Evolutionary conservation across 30 jellyfish, hydroid and myxozoan species (phyloP), one percentile per base, ranked within the genome.

Genomic region (Catostylus mosaicus): DNA sequence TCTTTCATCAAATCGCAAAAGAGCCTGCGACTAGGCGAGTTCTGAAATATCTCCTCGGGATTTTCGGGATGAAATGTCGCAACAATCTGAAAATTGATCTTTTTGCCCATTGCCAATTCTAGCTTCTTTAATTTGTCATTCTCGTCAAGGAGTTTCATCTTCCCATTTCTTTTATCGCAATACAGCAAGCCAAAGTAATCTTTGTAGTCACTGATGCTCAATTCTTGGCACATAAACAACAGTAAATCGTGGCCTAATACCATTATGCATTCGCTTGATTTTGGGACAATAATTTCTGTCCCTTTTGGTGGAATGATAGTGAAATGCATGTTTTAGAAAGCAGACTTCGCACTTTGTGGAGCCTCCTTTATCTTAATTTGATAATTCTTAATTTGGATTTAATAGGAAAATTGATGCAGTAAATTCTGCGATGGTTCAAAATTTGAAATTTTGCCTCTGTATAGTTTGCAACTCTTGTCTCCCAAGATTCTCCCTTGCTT

Each of bases 181-280:
- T 80, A 88, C 40, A 52, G 45, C 32, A 88, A 81, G 56, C 97
- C 97, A 74, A 88, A 88, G 56, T 77, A 78, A 22, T 71, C 61
- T 69, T 65, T 31, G 65, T 80, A 88, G 3, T 56, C 85, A 1
- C 4, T 60, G 10, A 83, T 37, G 30, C 66, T 73, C 14, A 86
- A 83, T 47, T 64, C 54, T 7, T 86, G 60, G 73, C 43, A 76
- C 36, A 77, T 50, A 38, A 34, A 60, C 9, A n/a, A 6, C 59
- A 86, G 60, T 72, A 86, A 54, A 31, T 61, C 89, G 26, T 78
- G 30, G 1, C 96, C 96, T 22, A 32, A 48, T 7, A 10, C 59
- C 83, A 80, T 65, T 27, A 27, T 30, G 6, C 30, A 32, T 36
- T 52, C 75, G 8, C 51, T 38, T 7, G 90, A 19, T 40, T 67